Evolutionary conservation across 92 coral and sea anemone genomes (phyloP).

Genomic region (Ricordea florida): DNA sequence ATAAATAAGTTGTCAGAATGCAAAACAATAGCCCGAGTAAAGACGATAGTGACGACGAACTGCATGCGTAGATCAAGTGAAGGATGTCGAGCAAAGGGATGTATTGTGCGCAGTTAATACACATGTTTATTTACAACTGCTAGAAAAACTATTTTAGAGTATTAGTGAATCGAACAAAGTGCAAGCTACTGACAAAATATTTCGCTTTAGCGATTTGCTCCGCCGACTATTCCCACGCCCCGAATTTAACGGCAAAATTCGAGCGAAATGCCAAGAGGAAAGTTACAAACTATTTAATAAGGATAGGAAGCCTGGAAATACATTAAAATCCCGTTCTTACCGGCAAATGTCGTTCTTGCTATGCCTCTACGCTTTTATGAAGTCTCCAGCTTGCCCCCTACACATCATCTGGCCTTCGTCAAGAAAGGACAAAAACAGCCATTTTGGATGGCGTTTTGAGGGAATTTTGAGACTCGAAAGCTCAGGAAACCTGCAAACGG

Average conservation of each 20-base stretch:
- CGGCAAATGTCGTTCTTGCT: conserved; percentile 82
- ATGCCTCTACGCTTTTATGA: conserved; percentile 61
- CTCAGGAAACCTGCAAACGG: conserved; percentile 96
- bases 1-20: conserved; percentile 82
- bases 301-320: conserved; percentile 89
- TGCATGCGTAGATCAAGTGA: conserved; percentile 76
- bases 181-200: conserved; percentile 27
- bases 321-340: conserved; percentile 84
- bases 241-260: conserved; percentile 88
- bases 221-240: conserved; percentile 93
- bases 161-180: conserved; percentile 51
- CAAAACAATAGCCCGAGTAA: conserved; percentile 84
- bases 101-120: conserved; percentile 75
- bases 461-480: conserved; percentile 96
- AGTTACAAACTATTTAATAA: conserved; percentile 89
- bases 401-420: conserved; percentile 83
- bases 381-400: conserved; percentile 69
- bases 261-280: conserved; percentile 93
- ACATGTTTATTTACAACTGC: conserved; percentile 93
- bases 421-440: conserved; percentile 99
- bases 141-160: conserved; percentile 61
- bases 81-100: conserved; percentile 79
- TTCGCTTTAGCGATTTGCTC: conserved; percentile 55
- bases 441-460: conserved; percentile 99
- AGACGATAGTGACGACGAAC: conserved; percentile 81